Base-by-base conservation (phyloP, 2,113 vertebrate species). In the Mesoclemmys tuberculata region DNA sequence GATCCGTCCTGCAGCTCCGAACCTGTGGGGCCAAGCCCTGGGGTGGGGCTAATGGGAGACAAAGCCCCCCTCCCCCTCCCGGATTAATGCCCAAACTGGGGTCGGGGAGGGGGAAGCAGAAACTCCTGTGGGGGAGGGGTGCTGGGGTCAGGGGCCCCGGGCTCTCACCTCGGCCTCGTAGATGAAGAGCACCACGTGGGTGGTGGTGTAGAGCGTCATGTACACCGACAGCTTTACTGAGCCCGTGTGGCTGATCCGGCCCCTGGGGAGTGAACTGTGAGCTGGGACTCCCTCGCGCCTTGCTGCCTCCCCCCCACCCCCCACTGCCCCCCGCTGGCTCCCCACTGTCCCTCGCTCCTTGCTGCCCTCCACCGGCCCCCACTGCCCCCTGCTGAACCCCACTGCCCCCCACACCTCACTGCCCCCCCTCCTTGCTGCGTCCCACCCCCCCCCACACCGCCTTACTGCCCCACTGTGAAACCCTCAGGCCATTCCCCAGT, bases 141-240 rank as follows among this genome's bases (percentile, higher is more conserved):
- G 75, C 71, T 14, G 4, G 49, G 79, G 46, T 55, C 56, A 55
- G 22, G 31, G 80, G 92, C 81, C 82, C 84, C 84, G 56, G 52
- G 61, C 81, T 94, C 92, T 90, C 98, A 99, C 99, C 98, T 99
- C 98, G 0, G 99, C 99, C 97, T 99, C 99, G 5, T 99, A 99
- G 98, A 99, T 99, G 96, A 99, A 99, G 88, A 99, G 99, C 85
- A 98, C 99, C 90, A 99, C 98, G 5, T 99, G 99, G 82, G 99
- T 99, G 92, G 99, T 99, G 35, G 99, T 99, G 98, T 99, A 99
- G 88, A 99, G 97, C 0, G 99, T 99, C 99, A 99, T 99, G 97
- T 99, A 99, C 96, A 99, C 98, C 24, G 99, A 99, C 93, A 99
- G 85, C 97, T 99, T 99, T 80, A 99, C 98, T 0, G 99, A 99